These are phyloP conservation scores for Columba guinea DNA, from an alignment of 2,797 vertebrate genomes.

Conservation along the genomic window DNA sequence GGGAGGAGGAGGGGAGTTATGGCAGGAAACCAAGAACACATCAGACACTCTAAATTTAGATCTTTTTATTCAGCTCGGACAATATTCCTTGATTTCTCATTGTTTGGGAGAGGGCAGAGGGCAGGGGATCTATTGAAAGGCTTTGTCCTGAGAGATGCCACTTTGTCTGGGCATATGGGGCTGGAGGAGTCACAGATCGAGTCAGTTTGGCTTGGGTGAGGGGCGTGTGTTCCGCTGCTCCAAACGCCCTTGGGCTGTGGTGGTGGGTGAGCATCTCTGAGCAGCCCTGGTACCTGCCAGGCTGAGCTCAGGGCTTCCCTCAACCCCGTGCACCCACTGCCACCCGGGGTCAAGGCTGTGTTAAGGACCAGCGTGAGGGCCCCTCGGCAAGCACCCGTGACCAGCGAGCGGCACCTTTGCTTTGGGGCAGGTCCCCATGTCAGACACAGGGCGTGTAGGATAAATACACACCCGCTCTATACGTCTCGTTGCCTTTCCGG, in stretches of 20 bases:
- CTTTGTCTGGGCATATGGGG: slow-evolving; percentile 68
- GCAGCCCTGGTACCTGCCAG: neutral
- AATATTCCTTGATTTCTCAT: slow-evolving; percentile 82
- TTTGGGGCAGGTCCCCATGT: neutral
- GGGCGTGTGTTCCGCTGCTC: neutral
- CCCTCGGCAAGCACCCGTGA: accelerated
- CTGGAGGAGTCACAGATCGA: neutral
- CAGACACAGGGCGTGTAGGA: slow-evolving; percentile 10
- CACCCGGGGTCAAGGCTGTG: accelerated
- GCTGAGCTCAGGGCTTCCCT: neutral
- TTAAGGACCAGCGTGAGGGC: neutral
- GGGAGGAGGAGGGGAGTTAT: slow-evolving; percentile 70
- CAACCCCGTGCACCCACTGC: accelerated
- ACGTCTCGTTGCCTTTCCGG: slow-evolving; percentile 41
- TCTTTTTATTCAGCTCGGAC: slow-evolving; percentile 76
- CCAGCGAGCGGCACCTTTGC: accelerated
- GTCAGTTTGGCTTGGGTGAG: neutral
- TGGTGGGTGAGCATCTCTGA: neutral
- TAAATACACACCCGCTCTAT: slow-evolving; percentile 57
- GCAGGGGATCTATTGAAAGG: slow-evolving; percentile 74
- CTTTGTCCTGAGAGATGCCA: slow-evolving; percentile 76
- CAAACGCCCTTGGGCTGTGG: neutral
- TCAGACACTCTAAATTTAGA: slow-evolving; percentile 82
- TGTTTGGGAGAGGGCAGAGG: slow-evolving; percentile 79
- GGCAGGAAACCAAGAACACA: slow-evolving; percentile 79